A percentile compares a stretch with the other conserved stretches of the same genome.
phyloP scores from a whole-genome alignment of 1,140 invertebrate genomes.

The Drosophila sturtevanti region DNA sequence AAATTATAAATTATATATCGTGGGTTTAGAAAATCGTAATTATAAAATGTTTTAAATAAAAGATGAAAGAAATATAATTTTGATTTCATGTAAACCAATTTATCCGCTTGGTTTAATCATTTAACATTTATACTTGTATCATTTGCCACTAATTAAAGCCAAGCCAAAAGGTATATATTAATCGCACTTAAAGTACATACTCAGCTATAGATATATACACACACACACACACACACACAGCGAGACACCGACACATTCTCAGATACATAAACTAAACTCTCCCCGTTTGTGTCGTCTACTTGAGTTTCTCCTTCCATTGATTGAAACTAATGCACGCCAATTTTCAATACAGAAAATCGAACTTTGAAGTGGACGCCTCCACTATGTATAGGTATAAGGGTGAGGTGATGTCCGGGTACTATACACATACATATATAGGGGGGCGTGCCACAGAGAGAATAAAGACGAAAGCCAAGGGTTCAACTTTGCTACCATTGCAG shows the following conservation, averaged over 20 bases:
- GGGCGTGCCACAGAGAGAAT: constrained; percentile 21
- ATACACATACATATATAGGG: too few relatives aligned
- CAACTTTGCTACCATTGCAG: constrained; percentile 34
- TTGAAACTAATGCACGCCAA: constrained; percentile 69
- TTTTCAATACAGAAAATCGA: constrained; percentile 77
- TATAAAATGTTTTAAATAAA: too few relatives aligned
- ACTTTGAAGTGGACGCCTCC: constrained; percentile 66
- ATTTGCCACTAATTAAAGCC: constrained; percentile 38
- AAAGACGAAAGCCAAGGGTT: not conserved
- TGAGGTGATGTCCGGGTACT: too few relatives aligned
- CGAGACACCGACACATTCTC: constrained; percentile 2
- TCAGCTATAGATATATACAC: not conserved
- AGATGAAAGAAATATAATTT: not conserved
- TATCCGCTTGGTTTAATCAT: not conserved
- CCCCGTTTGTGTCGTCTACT: not conserved
- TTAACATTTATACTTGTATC: not conserved
- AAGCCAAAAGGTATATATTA: constrained; percentile 19
- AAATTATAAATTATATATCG: too few relatives aligned
- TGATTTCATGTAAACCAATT: not conserved
- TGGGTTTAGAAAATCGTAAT: too few relatives aligned
- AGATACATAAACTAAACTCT: not conserved
- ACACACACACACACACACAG: not conserved
- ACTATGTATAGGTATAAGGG: constrained; percentile 7
- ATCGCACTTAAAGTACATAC: too few relatives aligned
- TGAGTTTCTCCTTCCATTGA: constrained; percentile 17